Evolutionary conservation across 2,888 invertebrate species (phyloP).

Genomic region (Salticus scenicus): DNA sequence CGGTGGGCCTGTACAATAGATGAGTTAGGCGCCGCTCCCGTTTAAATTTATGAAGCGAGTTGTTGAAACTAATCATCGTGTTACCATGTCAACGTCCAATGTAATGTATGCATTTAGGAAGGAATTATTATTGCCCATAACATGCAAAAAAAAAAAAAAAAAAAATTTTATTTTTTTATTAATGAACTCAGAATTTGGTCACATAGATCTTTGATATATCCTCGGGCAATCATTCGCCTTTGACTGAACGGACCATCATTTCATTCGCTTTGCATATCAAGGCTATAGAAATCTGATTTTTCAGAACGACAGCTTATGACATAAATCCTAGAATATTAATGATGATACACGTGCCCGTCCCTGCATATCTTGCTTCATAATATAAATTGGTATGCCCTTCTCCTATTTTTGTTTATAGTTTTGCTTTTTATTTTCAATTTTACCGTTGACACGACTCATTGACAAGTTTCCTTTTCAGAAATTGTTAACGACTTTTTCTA

Average conservation of each 20-base stretch:
- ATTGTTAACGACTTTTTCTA: no score
- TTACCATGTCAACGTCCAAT: background rate
- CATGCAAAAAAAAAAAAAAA: no score
- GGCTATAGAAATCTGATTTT: background rate
- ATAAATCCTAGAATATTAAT: background rate
- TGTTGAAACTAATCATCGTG: constrained; percentile 3
- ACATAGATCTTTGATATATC: background rate
- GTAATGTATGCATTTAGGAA: background rate
- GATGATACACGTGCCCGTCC: background rate
- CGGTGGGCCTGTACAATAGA: no score
- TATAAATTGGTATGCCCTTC: no score
- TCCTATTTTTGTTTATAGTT: no score
- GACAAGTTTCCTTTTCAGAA: no score
- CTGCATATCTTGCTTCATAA: background rate
- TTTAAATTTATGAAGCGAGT: background rate
- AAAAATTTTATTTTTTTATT: background rate
- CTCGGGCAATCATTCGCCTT: background rate
- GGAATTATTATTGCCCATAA: background rate
- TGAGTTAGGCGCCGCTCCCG: background rate
- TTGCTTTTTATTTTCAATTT: no score
- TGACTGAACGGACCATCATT: background rate
- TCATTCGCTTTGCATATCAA: background rate
- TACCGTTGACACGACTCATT: no score
- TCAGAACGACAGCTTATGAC: background rate
- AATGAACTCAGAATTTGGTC: background rate